These are phyloP conservation scores for Euplagia quadripunctaria DNA, from an alignment of 2,888 invertebrate species.

Conservation along the genomic window DNA sequence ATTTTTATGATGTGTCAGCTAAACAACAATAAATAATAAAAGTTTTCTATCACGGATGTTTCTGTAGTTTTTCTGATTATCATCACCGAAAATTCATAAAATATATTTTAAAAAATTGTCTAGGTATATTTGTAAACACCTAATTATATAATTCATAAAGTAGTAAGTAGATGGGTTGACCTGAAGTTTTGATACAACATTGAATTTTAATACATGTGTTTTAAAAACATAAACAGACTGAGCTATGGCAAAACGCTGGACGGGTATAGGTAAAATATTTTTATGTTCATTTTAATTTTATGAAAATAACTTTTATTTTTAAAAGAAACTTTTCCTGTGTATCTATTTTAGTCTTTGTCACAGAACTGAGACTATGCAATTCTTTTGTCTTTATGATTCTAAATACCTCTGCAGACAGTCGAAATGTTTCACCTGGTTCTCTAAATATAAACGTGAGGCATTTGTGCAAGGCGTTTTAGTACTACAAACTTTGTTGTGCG, in stretches of 20 bases:
- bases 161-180: not conserved
- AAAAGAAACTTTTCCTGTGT: no score
- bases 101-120: no score
- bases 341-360: no score
- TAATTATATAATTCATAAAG: not conserved
- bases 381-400: not conserved
- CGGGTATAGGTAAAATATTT: not conserved
- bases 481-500: slow-evolving; percentile 5
- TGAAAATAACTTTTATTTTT: not conserved
- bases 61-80: no score
- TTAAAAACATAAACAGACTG: no score
- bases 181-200: not conserved
- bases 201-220: not conserved
- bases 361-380: no score
- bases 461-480: slow-evolving; percentile 6
- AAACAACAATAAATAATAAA: no score
- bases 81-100: no score
- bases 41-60: no score
- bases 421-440: slow-evolving; percentile 8
- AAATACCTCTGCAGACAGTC: not conserved
- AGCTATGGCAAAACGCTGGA: no score
- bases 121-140: not conserved
- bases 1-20: no score
- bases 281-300: not conserved
- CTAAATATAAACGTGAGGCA: slow-evolving; percentile 8